These are phyloP conservation scores for Alouatta palliata DNA, from an alignment of 2,113 vertebrate species.

Conservation along the genomic window DNA sequence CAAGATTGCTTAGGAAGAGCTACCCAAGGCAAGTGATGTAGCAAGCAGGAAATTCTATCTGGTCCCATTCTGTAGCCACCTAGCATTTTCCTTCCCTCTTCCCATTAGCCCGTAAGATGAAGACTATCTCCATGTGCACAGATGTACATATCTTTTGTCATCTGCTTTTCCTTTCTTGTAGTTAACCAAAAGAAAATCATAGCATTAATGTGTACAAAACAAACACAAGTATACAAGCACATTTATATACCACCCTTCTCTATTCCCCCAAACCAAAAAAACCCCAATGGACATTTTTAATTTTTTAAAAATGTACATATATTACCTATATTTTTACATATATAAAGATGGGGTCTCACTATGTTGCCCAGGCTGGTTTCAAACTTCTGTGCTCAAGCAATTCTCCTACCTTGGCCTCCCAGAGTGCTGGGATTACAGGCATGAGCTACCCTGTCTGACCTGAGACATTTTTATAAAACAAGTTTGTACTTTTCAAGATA, in stretches of 20 bases:
- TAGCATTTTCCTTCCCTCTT: background rate
- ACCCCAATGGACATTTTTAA: background rate
- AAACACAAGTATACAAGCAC: background rate
- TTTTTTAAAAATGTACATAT: too few species aligned
- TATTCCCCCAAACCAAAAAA: background rate
- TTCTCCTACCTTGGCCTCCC: too few species aligned
- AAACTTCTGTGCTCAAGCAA: too few species aligned
- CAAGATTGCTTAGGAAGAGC: background rate
- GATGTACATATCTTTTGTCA: background rate
- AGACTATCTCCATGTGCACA: background rate
- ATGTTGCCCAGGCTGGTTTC: too few species aligned
- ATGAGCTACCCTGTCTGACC: too few species aligned
- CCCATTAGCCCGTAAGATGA: background rate
- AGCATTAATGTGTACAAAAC: background rate
- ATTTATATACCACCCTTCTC: background rate
- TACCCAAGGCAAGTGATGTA: background rate
- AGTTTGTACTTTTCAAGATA: background rate
- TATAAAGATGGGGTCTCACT: too few species aligned
- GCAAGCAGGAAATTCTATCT: background rate
- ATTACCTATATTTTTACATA: too few species aligned
- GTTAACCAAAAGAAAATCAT: background rate
- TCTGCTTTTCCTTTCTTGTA: background rate
- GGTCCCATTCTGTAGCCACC: background rate
- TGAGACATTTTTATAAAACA: conserved; percentile 1
- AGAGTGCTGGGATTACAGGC: too few species aligned